Evolutionary conservation across 2,113 vertebrate genomes (phyloP), one percentile per base, ranked within the genome.

Genomic region (Takifugu bimaculatus): DNA sequence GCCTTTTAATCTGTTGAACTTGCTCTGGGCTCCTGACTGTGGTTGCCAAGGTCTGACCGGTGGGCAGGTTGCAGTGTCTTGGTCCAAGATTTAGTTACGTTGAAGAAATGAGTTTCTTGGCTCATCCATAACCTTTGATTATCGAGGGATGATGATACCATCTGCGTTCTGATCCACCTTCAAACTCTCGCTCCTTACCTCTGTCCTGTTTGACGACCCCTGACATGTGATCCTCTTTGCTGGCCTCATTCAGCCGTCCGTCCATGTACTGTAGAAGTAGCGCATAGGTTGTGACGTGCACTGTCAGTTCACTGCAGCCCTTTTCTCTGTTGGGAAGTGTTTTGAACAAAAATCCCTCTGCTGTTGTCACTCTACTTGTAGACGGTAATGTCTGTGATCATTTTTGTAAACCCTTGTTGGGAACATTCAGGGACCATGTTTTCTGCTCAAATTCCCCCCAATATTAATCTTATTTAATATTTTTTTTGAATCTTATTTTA

Each of bases 131-230:
- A 63, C 72, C 70, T 74, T 68, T 72, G 77, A 65, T 68, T 72
- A 78, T 84, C 80, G 83, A 87, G 87, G 87, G 73, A 87, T 20
- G 20, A 76, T 88, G 85, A 85, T 48, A 59, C 62, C 20, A 71
- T 82, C 83, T 82, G 47, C 53, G 71, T 83, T 78, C 82, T 61
- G 51, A 69, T 78, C 79, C 80, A 82, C 82, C 82, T 85, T 79
- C 80, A 75, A 64, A 68, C 47, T 25, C 14, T 48, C 60, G 62
- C 72, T 57, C 69, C 70, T 63, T 71, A 64, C 1, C 60, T n/a
- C 28, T 53, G 0, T 32, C 20, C 4, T 3, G n/a, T 9, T 26
- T 15, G 13, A 29, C 13, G 3, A 39, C 25, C 26, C 60, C 68
- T 50, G 44, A 79, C 78, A 64, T 28, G 80, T 79, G 49, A 49